Conservation (phyloP, 2,888 invertebrate genomes). For the Catotricha subobsoleta region DNA sequence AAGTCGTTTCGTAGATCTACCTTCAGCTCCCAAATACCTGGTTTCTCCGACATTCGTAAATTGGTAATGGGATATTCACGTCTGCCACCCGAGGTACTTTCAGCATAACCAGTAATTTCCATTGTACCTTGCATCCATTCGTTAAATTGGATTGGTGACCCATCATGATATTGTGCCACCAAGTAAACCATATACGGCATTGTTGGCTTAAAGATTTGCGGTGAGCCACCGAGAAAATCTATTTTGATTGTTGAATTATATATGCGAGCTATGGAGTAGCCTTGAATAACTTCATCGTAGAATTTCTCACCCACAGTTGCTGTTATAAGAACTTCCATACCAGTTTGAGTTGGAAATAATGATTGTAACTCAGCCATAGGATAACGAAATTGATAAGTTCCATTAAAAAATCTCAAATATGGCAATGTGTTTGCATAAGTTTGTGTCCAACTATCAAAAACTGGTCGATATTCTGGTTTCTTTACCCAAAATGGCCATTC, state of each 20-base stretch:
- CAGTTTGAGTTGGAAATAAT: conserved; percentile 46
- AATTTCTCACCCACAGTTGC: conserved; percentile 79
- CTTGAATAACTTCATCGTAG: conserved; percentile 63
- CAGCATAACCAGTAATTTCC: conserved; percentile 45
- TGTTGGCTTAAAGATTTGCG: conserved; percentile 87
- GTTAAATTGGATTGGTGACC: conserved; percentile 52
- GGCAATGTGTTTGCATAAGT: conserved; percentile 35
- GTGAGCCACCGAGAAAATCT: conserved; percentile 71
- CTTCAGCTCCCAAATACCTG: conserved; percentile 68
- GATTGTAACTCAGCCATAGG: conserved; percentile 61
- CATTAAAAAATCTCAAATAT: conserved; percentile 65
- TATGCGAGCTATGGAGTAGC: conserved; percentile 71
- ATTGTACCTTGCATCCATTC: conserved; percentile 46
- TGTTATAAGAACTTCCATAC: conserved; percentile 64
- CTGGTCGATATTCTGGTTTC: conserved; percentile 36
- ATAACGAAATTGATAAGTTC: conserved; percentile 73
- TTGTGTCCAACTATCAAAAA: conserved; percentile 23
- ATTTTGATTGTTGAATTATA: conserved; percentile 73
- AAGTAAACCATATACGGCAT: conserved; percentile 82
- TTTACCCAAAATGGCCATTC: conserved; percentile 65
- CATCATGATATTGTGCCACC: conserved; percentile 80
- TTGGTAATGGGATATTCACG: conserved; percentile 41
- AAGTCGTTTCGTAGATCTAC: conserved; percentile 50
- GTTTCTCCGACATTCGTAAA: conserved; percentile 44
- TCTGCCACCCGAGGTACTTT: conserved; percentile 42